Base-by-base conservation (phyloP, 2,888 invertebrate species). In the Clostera curtula region DNA sequence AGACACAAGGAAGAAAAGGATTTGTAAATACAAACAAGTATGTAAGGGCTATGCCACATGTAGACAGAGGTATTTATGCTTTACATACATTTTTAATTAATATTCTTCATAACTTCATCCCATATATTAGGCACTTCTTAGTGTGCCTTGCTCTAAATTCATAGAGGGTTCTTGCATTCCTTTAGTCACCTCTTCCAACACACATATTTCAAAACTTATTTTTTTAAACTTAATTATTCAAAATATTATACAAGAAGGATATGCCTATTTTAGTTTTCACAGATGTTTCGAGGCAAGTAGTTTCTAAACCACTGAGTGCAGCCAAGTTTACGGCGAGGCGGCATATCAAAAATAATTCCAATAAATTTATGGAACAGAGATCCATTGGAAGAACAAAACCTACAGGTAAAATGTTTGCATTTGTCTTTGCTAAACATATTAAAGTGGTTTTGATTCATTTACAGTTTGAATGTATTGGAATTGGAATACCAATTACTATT, bases 261-360 rank as follows among this genome's bases (percentile, higher is more conserved):
- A 10, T 24, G 13, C 17, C 25, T 36, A 29, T 55, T 56, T 22
- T 50, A 77, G 82, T 71, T 17, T 85, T 84, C 43, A 41, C 61
- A 35, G 84, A 85, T 49, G 42, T 61, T 23, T 70, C 84, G 19
- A 66, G 84, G 40, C 82, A 80, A 52, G 83, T 85, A 9, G 73
- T 70, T 17, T 77, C 80, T 19, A 73, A 79, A 34, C 67, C 69
- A 3, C 63, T 27, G 16, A 28, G 29, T 36, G 31, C 24, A 7
- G 34, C 31, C 35, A 49, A 48, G 43, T 46, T 36, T 18, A 34
- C 31, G 12, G 26, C 25, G 5, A 64, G 43, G 29, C 49, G 49
- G 22, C 58, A 63, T 42, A 42, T 62, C 7, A n/a, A n/a, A n/a
- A n/a, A n/a, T n/a, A 59, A 50, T 36, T 39, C 58, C 14, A 43